These are phyloP conservation scores for Atherinosoma microstoma DNA, from an alignment of 2,797 vertebrate species.

Conservation along the genomic window DNA sequence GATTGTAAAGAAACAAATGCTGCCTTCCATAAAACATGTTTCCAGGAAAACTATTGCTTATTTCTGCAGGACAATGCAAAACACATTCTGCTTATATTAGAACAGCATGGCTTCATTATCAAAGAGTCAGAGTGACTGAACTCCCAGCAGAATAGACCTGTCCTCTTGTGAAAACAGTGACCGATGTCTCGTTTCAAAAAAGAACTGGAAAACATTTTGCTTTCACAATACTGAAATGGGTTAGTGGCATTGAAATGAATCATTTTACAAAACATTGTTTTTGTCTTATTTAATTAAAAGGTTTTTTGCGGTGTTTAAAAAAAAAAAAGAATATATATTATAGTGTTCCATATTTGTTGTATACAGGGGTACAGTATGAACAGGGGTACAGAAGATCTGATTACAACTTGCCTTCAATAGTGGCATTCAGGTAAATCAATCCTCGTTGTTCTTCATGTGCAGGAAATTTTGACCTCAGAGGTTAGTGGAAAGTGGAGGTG, in stretches of 20 bases:
- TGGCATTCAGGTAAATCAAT: neutral
- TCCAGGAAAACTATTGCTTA: neutral
- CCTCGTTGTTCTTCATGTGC: neutral
- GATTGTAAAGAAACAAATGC: neutral
- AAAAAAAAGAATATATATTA: too few relatives aligned
- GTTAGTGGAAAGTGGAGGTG: too few relatives aligned
- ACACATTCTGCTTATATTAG: neutral
- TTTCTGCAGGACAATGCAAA: neutral
- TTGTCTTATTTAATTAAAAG: too few relatives aligned
- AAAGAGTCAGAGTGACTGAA: neutral
- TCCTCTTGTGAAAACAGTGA: neutral
- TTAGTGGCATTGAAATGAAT: too few relatives aligned
- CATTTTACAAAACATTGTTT: too few relatives aligned
- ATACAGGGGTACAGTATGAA: neutral
- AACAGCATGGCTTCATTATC: too few relatives aligned
- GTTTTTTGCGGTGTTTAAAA: too few relatives aligned
- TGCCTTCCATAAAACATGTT: neutral
- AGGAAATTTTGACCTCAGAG: neutral
- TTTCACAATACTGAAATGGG: too few relatives aligned
- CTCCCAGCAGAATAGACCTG: neutral
- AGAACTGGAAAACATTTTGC: neutral
- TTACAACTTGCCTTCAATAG: neutral
- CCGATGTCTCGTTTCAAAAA: neutral
- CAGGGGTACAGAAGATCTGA: neutral
- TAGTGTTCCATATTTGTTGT: neutral